Base-by-base conservation (phyloP, 2,113 vertebrate genomes). In the Quiscalus mexicanus region DNA sequence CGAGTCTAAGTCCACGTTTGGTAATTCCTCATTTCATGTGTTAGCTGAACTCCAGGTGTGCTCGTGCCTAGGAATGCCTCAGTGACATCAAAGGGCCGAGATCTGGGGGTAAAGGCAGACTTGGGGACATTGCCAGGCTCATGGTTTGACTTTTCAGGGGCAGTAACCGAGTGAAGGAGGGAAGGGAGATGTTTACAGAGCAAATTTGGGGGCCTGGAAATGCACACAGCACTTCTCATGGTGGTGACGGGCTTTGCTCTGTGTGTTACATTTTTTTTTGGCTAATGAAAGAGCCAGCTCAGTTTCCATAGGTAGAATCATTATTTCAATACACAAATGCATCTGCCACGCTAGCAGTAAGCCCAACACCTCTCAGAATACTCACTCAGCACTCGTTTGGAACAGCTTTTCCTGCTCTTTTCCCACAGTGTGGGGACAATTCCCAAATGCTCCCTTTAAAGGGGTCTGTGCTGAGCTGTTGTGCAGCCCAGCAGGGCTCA, bases 21-120 rank as follows among this genome's bases (percentile, higher is more conserved):
- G 47, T 10, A 47, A 76, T 69, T 27, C 87, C 70, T 55, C 18
- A 19, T 75, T 60, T 16, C 13, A 5, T 22, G 8, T 22, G 23
- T 19, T 28, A 37, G 68, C 60, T 44, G 1, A 86, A 13, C 41
- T 41, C 19, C 53, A 25, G 68, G 12, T 28, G 5, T n/a, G 15
- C 31, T 31, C 5, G 5, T 53, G 71, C 76, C 73, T 33, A 5
- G 27, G 59, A 87, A 1, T 12, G 23, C 28, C 20, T 2, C 22
- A 14, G 31, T 53, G 81, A 33, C 39, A 39, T 10, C 0, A 1
- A 17, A 23, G 80, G 41, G 76, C 24, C 0, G 5, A 17, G 23
- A 31, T 75, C 13, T 45, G 62, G 62, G 11, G 11, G 44, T 37
- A 5, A 67, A 63, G 37, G 42, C 37, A 70, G 77, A 25, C 50